Conservation (phyloP, 64 coral and sea anemone genomes). For the Trachythela sp. region DNA sequence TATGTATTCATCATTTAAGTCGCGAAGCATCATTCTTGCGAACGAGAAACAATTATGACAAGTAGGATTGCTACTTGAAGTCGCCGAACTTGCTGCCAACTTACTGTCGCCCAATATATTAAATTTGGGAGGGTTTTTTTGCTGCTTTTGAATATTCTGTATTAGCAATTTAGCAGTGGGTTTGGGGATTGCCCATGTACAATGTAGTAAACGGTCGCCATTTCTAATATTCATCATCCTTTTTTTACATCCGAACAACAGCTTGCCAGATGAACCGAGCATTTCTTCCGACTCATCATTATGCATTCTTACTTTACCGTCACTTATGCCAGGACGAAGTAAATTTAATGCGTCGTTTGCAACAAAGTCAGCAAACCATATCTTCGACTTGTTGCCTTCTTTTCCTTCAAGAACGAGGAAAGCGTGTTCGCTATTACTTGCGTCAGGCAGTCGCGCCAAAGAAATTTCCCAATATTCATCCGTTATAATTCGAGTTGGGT, state of each 20-base stretch:
- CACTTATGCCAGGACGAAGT: background rate
- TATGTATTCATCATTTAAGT: constrained; percentile 34
- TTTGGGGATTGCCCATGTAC: constrained; percentile 1
- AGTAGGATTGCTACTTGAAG: constrained; percentile 14
- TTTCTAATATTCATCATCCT: constrained; percentile 19
- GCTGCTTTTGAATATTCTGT: background rate
- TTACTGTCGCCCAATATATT: background rate
- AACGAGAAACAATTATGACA: constrained; percentile 39
- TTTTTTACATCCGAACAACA: background rate
- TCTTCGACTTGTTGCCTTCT: constrained; percentile 16
- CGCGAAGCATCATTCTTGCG: constrained; percentile 31
- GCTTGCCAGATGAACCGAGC: background rate
- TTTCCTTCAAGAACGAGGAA: constrained; percentile 45
- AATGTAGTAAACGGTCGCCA: background rate
- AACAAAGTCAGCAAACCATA: constrained; percentile 42
- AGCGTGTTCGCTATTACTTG: background rate
- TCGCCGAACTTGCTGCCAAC: background rate
- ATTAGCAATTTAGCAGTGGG: background rate
- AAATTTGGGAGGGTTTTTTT: background rate
- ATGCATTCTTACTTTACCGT: constrained; percentile 35
- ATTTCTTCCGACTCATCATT: constrained; percentile 9
- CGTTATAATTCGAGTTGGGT: constrained; percentile 26
- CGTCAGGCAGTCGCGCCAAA: constrained; percentile 25
- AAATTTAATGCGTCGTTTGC: background rate
- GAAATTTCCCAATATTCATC: constrained; percentile 42